Conservation (phyloP, 2,113 vertebrate genomes). For the Sceloporus tristichus region DNA sequence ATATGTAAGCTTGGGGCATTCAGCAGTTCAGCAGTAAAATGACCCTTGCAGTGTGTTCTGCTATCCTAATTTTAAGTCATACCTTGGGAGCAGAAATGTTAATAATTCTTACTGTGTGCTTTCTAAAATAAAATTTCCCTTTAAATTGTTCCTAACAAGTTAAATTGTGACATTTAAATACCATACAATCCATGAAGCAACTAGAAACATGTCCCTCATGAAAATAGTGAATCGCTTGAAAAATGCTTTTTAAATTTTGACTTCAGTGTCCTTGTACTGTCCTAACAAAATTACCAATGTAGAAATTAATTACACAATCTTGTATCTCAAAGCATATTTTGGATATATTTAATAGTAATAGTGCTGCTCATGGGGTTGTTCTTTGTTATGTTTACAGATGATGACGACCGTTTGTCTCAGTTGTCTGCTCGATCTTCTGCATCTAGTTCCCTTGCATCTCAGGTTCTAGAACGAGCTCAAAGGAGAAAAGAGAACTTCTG, state of each 20-base stretch:
- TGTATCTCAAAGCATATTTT: slow-evolving; percentile 15
- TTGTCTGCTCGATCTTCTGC: slow-evolving; percentile 86
- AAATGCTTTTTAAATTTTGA: background rate
- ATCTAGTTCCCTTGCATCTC: slow-evolving; percentile 84
- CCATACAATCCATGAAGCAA: background rate
- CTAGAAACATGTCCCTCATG: background rate
- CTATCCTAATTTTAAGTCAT: background rate
- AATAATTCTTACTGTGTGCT: background rate
- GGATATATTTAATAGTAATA: background rate
- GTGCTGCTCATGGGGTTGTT: slow-evolving; percentile 19
- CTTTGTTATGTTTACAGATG: slow-evolving; percentile 51
- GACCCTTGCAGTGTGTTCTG: background rate
- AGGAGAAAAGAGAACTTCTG: slow-evolving; percentile 87
- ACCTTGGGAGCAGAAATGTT: background rate
- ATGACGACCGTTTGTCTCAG: slow-evolving; percentile 86
- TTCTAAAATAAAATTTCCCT: background rate
- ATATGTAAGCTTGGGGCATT: background rate
- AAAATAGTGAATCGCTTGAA: background rate
- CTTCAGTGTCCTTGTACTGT: background rate
- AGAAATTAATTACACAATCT: slow-evolving; percentile 19
- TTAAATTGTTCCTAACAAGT: background rate
- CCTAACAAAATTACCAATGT: slow-evolving; percentile 18
- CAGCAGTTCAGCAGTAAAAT: background rate
- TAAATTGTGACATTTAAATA: background rate
- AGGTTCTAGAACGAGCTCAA: slow-evolving; percentile 85